A percentile compares a stretch with the other conserved stretches of the same genome.
phyloP scores from a whole-genome alignment of 2,888 invertebrate genomes.

The Erannis defoliaria region DNA sequence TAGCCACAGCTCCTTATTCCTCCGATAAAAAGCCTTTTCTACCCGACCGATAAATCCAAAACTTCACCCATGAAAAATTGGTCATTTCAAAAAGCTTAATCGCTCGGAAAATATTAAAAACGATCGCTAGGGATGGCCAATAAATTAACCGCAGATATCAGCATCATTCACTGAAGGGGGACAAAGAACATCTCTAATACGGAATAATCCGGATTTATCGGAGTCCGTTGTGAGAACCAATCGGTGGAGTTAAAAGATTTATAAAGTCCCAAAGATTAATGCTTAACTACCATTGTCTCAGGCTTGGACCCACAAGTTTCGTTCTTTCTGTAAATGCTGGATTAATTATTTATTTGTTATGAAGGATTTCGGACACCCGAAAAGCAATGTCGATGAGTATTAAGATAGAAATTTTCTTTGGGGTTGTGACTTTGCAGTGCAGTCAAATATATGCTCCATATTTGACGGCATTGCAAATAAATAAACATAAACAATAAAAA shows the following conservation, averaged over 20 bases:
- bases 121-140: conserved; percentile 49
- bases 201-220: conserved; percentile 76
- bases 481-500: too few relatives aligned
- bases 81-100: conserved; percentile 47
- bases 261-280: conserved; percentile 65
- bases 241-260: conserved; percentile 75
- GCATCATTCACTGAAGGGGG: conserved; percentile 53
- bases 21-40: conserved; percentile 40
- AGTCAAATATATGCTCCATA: too few relatives aligned
- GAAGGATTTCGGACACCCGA: background rate
- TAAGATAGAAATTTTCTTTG: background rate
- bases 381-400: too few relatives aligned
- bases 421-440: too few relatives aligned
- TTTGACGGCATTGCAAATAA: too few relatives aligned
- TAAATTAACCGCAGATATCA: conserved; percentile 65
- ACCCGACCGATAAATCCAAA: conserved; percentile 43
- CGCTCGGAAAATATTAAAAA: conserved; percentile 49
- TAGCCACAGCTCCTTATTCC: conserved; percentile 28
- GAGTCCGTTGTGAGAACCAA: conserved; percentile 54
- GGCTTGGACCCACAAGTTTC: conserved; percentile 16
- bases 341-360: conserved; percentile 33
- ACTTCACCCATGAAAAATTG: conserved; percentile 45
- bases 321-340: conserved; percentile 9
- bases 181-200: conserved; percentile 70
- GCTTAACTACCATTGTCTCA: conserved; percentile 51